These are phyloP conservation scores for Syrrhaptes paradoxus DNA, from an alignment of 2,113 vertebrate species.

Conservation along the genomic window DNA sequence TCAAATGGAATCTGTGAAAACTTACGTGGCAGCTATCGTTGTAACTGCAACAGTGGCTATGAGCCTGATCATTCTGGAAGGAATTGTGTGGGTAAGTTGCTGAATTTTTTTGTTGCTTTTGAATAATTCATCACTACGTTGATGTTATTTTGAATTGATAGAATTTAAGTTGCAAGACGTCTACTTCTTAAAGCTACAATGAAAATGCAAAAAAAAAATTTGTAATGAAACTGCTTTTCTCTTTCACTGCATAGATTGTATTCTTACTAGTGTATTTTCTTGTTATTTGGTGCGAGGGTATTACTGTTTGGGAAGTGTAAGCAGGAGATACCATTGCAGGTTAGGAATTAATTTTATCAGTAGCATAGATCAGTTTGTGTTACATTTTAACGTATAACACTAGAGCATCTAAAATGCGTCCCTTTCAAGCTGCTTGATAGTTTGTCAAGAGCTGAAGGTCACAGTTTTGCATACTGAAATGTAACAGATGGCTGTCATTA, in stretches of 20 bases:
- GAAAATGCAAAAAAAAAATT: not conserved
- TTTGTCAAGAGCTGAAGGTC: not conserved
- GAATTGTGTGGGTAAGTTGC: conserved; percentile 76
- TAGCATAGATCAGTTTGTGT: not conserved
- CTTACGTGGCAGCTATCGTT: conserved; percentile 75
- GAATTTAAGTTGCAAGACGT: not conserved
- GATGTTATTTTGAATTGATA: not conserved
- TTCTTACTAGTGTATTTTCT: not conserved
- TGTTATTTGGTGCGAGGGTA: fast-evolving
- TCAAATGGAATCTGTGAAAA: conserved; percentile 82
- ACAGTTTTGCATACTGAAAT: not conserved
- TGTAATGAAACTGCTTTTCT: not conserved
- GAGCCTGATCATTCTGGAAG: conserved; percentile 74
- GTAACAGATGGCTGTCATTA: not conserved
- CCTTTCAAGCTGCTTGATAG: not conserved
- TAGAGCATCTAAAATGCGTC: not conserved
- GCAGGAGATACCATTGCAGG: not conserved
- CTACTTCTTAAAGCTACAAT: not conserved
- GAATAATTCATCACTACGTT: not conserved
- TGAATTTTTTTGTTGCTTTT: not conserved
- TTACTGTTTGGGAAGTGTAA: not conserved
- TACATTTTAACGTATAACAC: not conserved
- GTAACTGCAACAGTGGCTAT: conserved; percentile 80
- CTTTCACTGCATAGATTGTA: not conserved
- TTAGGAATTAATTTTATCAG: not conserved